Evolutionary conservation across 1,140 invertebrate species (phyloP).

Genomic region (Eupristina koningsbergeri): DNA sequence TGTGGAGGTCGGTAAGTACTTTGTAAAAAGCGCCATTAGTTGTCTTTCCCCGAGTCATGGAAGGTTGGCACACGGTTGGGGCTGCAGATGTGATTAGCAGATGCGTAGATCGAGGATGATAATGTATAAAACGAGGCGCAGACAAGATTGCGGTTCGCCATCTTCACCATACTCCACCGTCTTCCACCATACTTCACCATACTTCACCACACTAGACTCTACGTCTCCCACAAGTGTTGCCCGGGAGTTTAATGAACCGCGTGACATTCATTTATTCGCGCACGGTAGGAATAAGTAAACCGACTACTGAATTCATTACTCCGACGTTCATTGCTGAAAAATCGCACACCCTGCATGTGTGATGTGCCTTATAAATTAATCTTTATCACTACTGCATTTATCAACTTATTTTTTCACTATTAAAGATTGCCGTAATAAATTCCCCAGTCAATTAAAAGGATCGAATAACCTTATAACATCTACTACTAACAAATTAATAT

Average conservation of each 20-base stretch:
- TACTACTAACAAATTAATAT: too few species aligned
- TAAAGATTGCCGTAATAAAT: too few species aligned
- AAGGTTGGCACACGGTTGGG: neutral
- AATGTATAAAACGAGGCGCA: slow-evolving; percentile 11
- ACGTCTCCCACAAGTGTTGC: slow-evolving; percentile 6
- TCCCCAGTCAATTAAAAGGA: too few species aligned
- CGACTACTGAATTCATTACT: slow-evolving; percentile 12
- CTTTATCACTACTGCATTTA: too few species aligned
- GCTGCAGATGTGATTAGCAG: neutral
- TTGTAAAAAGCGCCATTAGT: neutral
- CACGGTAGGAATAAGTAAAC: neutral
- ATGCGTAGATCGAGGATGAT: slow-evolving; percentile 20
- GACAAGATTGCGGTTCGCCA: slow-evolving; percentile 21
- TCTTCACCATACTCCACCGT: neutral
- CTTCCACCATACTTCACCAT: too few species aligned
- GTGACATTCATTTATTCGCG: neutral
- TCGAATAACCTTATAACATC: too few species aligned
- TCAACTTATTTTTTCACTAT: too few species aligned
- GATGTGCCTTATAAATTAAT: too few species aligned
- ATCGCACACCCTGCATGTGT: too few species aligned
- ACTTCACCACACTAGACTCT: neutral
- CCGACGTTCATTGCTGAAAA: too few species aligned
- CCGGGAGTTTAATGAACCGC: slow-evolving; percentile 25
- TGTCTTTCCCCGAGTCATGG: neutral
- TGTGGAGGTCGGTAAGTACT: neutral